Conservation (phyloP, 2,888 invertebrate genomes). For the Dicyrtoma fusca region DNA sequence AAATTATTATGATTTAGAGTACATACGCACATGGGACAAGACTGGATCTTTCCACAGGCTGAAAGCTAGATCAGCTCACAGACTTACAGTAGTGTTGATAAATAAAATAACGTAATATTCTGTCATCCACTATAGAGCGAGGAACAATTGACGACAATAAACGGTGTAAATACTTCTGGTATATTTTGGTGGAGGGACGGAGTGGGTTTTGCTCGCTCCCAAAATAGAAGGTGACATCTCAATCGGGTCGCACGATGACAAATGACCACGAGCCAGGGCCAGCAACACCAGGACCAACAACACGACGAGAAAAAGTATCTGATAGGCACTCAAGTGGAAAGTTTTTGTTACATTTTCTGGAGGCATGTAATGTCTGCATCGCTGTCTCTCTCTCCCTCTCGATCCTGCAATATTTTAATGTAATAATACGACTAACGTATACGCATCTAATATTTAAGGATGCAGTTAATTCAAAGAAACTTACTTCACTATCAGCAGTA, state of each 20-base stretch:
- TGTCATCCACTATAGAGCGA: slow-evolving; percentile 13
- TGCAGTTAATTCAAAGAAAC: no score
- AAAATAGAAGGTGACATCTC: slow-evolving; percentile 45
- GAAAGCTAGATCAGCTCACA: no score
- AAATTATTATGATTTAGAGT: no score
- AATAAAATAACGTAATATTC: slow-evolving; percentile 24
- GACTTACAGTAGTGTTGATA: slow-evolving; percentile 17
- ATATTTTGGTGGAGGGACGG: slow-evolving; percentile 9
- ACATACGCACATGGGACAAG: no score
- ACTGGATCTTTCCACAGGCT: no score
- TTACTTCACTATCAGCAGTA: no score
- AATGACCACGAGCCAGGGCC: slow-evolving; percentile 46
- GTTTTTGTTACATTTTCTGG: slow-evolving; percentile 22
- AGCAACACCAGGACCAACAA: neutral
- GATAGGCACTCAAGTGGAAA: slow-evolving; percentile 42
- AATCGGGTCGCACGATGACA: slow-evolving; percentile 45
- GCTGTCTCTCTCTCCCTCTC: no score
- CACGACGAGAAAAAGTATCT: neutral
- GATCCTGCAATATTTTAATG: no score
- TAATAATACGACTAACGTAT: no score
- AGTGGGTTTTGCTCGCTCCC: slow-evolving; percentile 31
- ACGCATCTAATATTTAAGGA: no score
- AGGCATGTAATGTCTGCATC: slow-evolving; percentile 18
- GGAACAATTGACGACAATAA: slow-evolving; percentile 1
- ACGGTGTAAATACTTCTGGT: slow-evolving; percentile 9